These are phyloP conservation scores for Monopterus albus DNA, from an alignment of 2,113 vertebrate genomes.

Conservation along the genomic window DNA sequence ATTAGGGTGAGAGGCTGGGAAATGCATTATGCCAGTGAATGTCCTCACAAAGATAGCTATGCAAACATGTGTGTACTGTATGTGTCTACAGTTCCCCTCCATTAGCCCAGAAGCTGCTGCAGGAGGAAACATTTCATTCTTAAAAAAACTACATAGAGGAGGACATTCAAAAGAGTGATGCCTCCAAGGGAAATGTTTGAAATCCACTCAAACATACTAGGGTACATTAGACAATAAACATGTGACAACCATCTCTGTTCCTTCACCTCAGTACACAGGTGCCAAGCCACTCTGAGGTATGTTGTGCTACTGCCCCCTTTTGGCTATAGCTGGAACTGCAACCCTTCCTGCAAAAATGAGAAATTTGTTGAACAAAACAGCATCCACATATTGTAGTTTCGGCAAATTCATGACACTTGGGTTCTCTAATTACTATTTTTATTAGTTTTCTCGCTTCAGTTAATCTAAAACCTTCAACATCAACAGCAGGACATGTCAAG, in stretches of 20 bases:
- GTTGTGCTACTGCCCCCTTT: constrained; percentile 75
- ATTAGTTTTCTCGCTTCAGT: constrained; percentile 70
- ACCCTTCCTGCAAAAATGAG: neutral
- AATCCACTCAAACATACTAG: constrained; percentile 61
- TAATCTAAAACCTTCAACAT: constrained; percentile 60
- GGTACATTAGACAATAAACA: constrained; percentile 48
- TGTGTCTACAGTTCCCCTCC: constrained; percentile 17
- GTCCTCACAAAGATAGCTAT: too few species aligned
- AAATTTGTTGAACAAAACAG: constrained; percentile 63
- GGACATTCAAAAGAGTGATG: constrained; percentile 51
- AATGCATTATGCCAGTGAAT: too few species aligned
- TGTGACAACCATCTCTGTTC: constrained; percentile 43
- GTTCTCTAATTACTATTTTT: constrained; percentile 75
- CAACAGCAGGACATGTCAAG: constrained; percentile 60
- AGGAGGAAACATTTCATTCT: constrained; percentile 40
- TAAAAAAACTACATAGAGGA: constrained; percentile 14
- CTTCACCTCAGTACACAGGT: constrained; percentile 3
- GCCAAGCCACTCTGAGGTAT: neutral
- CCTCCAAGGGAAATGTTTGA: constrained; percentile 65
- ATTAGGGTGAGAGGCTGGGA: too few species aligned
- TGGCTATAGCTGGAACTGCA: constrained; percentile 15
- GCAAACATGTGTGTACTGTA: constrained; percentile 7
- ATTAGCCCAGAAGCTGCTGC: constrained; percentile 47
- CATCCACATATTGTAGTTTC: constrained; percentile 28
- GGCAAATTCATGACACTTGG: constrained; percentile 53